A percentile compares a stretch with the other conserved stretches of the same genome.
phyloP scores from a whole-genome alignment of 2,888 invertebrate genomes.

The Panopea generosa region DNA sequence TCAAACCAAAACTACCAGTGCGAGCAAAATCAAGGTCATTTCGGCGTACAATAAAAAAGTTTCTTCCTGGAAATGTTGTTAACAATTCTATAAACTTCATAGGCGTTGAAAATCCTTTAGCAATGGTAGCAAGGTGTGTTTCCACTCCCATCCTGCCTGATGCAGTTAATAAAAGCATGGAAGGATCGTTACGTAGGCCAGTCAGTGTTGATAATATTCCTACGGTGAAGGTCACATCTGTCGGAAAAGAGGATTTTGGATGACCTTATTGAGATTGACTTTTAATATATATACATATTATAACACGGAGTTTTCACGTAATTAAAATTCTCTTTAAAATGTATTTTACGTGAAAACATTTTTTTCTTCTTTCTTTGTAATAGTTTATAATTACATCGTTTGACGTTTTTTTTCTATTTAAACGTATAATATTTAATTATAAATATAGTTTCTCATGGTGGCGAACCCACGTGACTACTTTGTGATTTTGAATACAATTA shows the following conservation, averaged over 20 bases:
- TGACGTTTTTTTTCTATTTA: too few species aligned
- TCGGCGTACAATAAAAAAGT: conserved; percentile 72
- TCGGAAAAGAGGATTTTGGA: background rate
- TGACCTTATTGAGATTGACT: too few species aligned
- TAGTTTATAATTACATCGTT: too few species aligned
- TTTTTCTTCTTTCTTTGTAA: too few species aligned
- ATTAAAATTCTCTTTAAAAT: too few species aligned
- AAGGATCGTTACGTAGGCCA: conserved; percentile 65
- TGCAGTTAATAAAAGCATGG: conserved; percentile 59
- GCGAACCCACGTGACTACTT: too few species aligned
- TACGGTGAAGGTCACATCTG: conserved; percentile 72
- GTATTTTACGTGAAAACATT: too few species aligned
- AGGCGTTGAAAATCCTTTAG: conserved; percentile 69
- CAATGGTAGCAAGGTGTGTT: conserved; percentile 77
- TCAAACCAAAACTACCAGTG: conserved; percentile 50
- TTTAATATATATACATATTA: too few species aligned
- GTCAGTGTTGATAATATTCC: conserved; percentile 75
- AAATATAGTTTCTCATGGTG: too few species aligned
- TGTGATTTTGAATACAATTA: too few species aligned
- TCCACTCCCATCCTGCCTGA: conserved; percentile 77
- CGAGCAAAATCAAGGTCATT: conserved; percentile 66
- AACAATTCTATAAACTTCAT: conserved; percentile 24
- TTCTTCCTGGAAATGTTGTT: conserved; percentile 64
- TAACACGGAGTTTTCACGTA: too few species aligned
- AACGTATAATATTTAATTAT: too few species aligned